phyloP scores from a whole-genome alignment of 2,888 invertebrate genomes.

The Sussaba pulchella region DNA sequence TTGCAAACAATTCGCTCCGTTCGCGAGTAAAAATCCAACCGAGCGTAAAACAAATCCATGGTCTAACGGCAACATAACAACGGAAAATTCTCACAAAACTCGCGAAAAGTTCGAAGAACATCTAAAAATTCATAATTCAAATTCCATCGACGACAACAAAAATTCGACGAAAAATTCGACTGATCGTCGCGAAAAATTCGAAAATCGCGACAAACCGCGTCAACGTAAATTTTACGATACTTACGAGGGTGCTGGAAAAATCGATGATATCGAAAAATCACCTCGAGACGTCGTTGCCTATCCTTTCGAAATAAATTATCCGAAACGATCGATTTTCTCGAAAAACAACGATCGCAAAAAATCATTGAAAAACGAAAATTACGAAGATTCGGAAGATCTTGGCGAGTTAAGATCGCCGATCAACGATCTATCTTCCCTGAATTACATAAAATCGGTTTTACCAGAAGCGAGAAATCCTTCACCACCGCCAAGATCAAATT shows the following conservation, averaged over 20 bases:
- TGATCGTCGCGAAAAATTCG: conserved; percentile 8
- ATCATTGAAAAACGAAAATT: conserved; percentile 46
- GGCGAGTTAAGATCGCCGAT: conserved; percentile 7
- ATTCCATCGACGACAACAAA: conserved; percentile 28
- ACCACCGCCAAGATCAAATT: conserved; percentile 39
- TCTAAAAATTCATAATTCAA: too few relatives aligned
- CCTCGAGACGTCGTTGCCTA: conserved; percentile 57
- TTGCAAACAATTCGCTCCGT: conserved; percentile 75
- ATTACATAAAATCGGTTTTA: conserved; percentile 51
- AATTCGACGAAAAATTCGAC: conserved; percentile 42
- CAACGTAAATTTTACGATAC: conserved; percentile 54
- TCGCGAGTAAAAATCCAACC: conserved; percentile 59
- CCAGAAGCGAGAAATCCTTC: conserved; percentile 44
- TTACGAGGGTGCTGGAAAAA: conserved; percentile 22
- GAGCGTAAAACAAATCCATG: conserved; percentile 61
- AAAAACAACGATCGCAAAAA: conserved; percentile 46
- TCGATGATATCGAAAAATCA: too few relatives aligned
- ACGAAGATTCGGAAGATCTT: conserved; percentile 48
- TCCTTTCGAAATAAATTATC: conserved; percentile 61
- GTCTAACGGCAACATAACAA: conserved; percentile 33
- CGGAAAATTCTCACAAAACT: neutral
- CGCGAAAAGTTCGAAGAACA: too few relatives aligned
- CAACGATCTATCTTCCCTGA: conserved; percentile 17
- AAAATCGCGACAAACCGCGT: conserved; percentile 22
- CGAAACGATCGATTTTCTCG: conserved; percentile 55